These are phyloP conservation scores for Lasioglossum pauxillum DNA, from an alignment of 2,888 invertebrate species.

Conservation along the genomic window DNA sequence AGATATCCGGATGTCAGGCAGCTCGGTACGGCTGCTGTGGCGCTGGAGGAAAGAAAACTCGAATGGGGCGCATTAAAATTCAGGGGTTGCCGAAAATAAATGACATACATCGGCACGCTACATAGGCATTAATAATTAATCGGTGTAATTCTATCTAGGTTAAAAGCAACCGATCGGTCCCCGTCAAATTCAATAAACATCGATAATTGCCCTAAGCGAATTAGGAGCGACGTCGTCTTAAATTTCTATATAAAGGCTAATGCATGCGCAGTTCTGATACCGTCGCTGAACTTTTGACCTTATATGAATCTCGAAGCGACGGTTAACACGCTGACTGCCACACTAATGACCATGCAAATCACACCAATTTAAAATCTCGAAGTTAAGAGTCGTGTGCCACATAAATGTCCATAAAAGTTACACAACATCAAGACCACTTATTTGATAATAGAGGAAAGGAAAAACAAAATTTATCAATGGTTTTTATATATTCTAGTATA, in stretches of 20 bases:
- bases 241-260: conserved; percentile 12
- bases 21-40: background rate
- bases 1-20: background rate
- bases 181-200: background rate
- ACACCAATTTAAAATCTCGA: background rate
- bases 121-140: background rate
- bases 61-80: background rate
- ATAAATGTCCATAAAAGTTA: too few species aligned
- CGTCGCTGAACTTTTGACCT: conserved; percentile 16
- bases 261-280: background rate
- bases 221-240: background rate
- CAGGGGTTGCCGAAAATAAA: background rate
- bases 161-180: background rate
- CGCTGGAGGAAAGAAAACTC: background rate
- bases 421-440: background rate
- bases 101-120: background rate
- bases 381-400: too few species aligned
- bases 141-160: background rate
- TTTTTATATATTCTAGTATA: background rate
- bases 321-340: background rate
- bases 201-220: background rate
- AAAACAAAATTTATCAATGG: background rate
- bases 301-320: background rate
- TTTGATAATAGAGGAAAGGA: background rate
- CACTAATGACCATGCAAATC: background rate